phyloP scores from a whole-genome alignment of 2,113 vertebrate species.

The Phaethon lepturus region DNA sequence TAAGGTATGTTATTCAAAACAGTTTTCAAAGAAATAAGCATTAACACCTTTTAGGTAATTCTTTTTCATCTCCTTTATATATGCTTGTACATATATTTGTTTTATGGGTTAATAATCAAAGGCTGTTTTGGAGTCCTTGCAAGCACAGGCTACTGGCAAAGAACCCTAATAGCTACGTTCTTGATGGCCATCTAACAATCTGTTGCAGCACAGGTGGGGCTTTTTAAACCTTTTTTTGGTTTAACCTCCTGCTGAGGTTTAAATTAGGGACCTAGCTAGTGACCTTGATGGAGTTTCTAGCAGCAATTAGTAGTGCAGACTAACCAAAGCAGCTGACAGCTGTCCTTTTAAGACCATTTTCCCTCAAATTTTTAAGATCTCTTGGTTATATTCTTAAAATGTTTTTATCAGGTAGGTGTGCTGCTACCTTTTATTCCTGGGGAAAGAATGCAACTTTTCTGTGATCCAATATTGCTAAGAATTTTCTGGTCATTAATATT shows the following conservation, averaged over 20 bases:
- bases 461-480: background rate
- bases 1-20: constrained; percentile 78
- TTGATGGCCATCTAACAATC: background rate
- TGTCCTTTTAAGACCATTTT: background rate
- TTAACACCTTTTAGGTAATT: background rate
- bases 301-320: background rate
- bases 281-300: background rate
- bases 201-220: background rate
- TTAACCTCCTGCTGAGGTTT: background rate
- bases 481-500: background rate
- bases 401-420: background rate
- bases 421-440: background rate
- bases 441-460: background rate
- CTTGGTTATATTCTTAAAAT: background rate
- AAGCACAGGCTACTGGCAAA: background rate
- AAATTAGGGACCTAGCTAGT: background rate
- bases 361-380: background rate
- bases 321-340: background rate
- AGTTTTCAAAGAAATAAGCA: background rate
- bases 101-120: background rate
- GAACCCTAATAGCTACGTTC: background rate
- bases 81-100: background rate
- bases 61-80: background rate
- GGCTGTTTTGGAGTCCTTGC: background rate
- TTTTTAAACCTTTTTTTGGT: no score